Percentiles rank a stretch among this genome's conserved stretches.
These are phyloP conservation scores for Ectemnius continuus DNA, from an alignment of 2,888 invertebrate species.

Conservation along the genomic window DNA sequence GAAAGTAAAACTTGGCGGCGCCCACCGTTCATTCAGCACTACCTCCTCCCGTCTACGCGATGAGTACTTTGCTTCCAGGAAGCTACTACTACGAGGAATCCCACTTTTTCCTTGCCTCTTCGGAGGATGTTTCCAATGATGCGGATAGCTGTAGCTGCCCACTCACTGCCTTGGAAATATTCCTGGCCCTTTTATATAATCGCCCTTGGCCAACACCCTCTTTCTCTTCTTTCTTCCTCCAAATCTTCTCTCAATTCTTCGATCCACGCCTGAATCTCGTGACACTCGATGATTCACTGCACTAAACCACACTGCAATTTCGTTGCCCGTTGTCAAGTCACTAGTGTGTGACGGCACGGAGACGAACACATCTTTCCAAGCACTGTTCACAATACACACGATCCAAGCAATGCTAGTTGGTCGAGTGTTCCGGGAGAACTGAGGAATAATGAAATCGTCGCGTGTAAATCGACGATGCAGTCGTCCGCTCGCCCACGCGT, in stretches of 20 bases:
- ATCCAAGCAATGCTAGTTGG: slow-evolving; percentile 14
- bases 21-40: slow-evolving; percentile 27
- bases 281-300: not conserved
- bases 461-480: slow-evolving; percentile 41
- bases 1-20: slow-evolving; percentile 48
- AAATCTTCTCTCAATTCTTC: not conserved
- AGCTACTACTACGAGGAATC: not conserved
- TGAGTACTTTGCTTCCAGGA: slow-evolving; percentile 1
- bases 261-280: not conserved
- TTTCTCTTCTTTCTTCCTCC: not conserved
- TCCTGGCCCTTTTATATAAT: slow-evolving; percentile 1
- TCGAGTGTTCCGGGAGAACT: slow-evolving; percentile 31
- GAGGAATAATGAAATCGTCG: slow-evolving; percentile 38
- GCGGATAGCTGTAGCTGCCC: slow-evolving; percentile 41
- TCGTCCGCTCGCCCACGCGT: slow-evolving; percentile 43
- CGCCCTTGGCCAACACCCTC: slow-evolving; percentile 48
- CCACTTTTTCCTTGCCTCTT: not conserved
- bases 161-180: not conserved
- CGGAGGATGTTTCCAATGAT: not conserved
- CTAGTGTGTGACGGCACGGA: not conserved
- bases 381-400: not conserved
- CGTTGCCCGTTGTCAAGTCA: not conserved
- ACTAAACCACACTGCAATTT: not conserved
- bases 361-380: not conserved
- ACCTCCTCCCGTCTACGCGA: not conserved